phyloP scores from a whole-genome alignment of 2,113 vertebrate genomes.

The Oceanites oceanicus region DNA sequence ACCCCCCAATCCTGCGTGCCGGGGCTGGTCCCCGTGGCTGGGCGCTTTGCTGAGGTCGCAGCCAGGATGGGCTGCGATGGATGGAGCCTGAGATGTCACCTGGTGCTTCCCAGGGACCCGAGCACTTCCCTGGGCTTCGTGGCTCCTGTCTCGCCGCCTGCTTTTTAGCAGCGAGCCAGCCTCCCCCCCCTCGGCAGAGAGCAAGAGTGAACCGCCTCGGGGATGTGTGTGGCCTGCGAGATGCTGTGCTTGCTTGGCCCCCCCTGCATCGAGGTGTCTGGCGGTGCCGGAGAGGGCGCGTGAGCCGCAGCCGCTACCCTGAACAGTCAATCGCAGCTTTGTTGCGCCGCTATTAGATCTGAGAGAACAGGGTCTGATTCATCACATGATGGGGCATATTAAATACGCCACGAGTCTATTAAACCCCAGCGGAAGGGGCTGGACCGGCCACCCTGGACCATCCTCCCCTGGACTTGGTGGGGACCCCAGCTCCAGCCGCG shows the following conservation, averaged over 20 bases:
- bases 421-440: neutral
- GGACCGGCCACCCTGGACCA: neutral
- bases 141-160: neutral
- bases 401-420: neutral
- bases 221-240: neutral
- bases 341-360: constrained; percentile 10
- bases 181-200: neutral
- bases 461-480: neutral
- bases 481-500: neutral
- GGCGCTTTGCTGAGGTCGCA: neutral
- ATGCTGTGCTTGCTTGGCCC: neutral
- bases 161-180: neutral
- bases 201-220: neutral
- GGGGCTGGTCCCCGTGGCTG: neutral
- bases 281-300: neutral
- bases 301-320: neutral
- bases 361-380: neutral
- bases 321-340: constrained; percentile 42
- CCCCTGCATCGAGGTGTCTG: neutral
- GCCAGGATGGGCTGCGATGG: neutral
- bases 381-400: constrained; percentile 32
- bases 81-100: neutral
- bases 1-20: accelerated
- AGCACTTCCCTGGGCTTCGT: neutral
- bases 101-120: neutral